Evolutionary conservation across 2,888 invertebrate genomes (phyloP).

Genomic region (Andrena trimmerana): DNA sequence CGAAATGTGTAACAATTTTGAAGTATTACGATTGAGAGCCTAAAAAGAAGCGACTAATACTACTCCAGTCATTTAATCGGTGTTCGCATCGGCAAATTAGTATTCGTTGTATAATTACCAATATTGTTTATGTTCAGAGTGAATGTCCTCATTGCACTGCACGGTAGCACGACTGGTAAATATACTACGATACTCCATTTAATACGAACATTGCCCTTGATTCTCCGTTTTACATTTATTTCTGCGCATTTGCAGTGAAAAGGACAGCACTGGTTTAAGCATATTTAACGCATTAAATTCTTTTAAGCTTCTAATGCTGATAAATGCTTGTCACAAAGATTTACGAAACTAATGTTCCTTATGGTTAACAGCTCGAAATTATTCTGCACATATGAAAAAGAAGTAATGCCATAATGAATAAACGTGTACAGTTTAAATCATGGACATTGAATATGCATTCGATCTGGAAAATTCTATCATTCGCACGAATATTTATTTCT

Average conservation of each 20-base stretch:
- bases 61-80: constrained; percentile 16
- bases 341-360: constrained; percentile 44
- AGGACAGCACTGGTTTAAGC: constrained; percentile 50
- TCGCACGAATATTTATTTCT: background rate
- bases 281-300: constrained; percentile 51
- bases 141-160: constrained; percentile 28
- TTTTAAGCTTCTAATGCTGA: constrained; percentile 47
- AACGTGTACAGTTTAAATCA: constrained; percentile 13
- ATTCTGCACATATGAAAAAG: background rate
- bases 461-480: background rate
- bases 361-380: constrained; percentile 40
- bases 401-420: constrained; percentile 35
- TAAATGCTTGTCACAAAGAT: constrained; percentile 39
- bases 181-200: constrained; percentile 29
- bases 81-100: constrained; percentile 25
- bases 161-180: constrained; percentile 28
- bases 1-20: constrained; percentile 72
- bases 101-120: constrained; percentile 30
- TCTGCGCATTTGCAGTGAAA: constrained; percentile 37
- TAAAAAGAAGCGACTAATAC: constrained; percentile 33
- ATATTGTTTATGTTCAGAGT: constrained; percentile 17
- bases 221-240: constrained; percentile 40
- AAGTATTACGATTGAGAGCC: constrained; percentile 59
- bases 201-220: constrained; percentile 30
- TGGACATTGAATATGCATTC: constrained; percentile 3